phyloP scores from a whole-genome alignment of 2,797 vertebrate genomes.

The Arnoldichthys spilopterus region DNA sequence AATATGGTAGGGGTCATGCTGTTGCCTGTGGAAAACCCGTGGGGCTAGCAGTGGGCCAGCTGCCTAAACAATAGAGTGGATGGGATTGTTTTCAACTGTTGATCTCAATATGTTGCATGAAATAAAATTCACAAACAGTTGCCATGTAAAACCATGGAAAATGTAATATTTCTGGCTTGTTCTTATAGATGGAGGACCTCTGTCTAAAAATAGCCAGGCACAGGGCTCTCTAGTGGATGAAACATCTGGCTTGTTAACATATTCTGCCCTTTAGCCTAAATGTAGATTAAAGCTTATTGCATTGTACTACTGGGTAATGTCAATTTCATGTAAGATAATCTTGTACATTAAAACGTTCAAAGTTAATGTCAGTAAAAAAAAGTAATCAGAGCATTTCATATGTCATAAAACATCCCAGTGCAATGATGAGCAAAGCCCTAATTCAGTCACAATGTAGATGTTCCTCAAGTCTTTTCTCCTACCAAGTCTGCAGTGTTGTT shows the following conservation, averaged over 20 bases:
- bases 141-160: not conserved
- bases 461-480: not conserved
- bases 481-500: not conserved
- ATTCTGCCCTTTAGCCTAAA: not conserved
- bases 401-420: not conserved
- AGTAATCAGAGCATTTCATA: not conserved
- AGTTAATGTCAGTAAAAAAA: not conserved
- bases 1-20: slow-evolving; percentile 11
- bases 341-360: not conserved
- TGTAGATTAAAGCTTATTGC: not conserved
- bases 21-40: slow-evolving; percentile 33
- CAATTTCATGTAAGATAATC: not conserved
- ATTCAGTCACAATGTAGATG: not conserved
- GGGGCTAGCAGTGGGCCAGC: not conserved
- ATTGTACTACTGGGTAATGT: not conserved
- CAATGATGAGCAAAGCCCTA: not conserved
- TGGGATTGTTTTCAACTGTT: not conserved
- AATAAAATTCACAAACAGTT: not conserved
- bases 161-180: not conserved
- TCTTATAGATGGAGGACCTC: not conserved
- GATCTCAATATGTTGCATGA: not conserved
- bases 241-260: not conserved
- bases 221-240: not conserved
- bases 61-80: not conserved
- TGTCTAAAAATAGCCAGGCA: not conserved